A percentile compares a stretch with the other conserved stretches of the same genome.
These are phyloP conservation scores for Sebastes umbrosus DNA, from an alignment of 2,797 vertebrate species.

Conservation along the genomic window DNA sequence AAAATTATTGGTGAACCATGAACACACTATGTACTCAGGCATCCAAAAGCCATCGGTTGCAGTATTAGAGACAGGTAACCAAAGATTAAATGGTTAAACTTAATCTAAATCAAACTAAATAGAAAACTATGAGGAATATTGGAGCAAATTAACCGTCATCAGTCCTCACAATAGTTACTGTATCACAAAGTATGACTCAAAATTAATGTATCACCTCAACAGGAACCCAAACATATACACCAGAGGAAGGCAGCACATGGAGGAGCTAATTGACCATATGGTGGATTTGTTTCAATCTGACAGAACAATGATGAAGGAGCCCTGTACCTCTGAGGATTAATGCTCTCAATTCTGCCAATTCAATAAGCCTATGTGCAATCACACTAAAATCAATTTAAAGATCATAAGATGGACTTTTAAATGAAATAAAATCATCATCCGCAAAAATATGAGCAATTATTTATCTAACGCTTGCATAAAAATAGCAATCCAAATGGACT, in stretches of 20 bases:
- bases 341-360: neutral
- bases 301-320: neutral
- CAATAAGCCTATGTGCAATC: neutral
- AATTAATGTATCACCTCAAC: neutral
- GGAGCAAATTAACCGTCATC: neutral
- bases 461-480: neutral
- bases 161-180: neutral
- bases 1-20: neutral
- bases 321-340: neutral
- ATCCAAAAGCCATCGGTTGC: neutral
- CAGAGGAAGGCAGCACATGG: neutral
- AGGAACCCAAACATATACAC: neutral
- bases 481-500: neutral
- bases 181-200: neutral
- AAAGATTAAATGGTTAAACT: neutral
- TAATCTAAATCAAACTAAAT: neutral
- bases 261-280: conserved; percentile 11
- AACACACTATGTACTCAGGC: neutral
- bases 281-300: neutral
- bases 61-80: neutral
- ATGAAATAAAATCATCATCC: neutral
- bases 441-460: neutral
- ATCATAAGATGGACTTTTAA: neutral
- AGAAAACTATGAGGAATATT: neutral
- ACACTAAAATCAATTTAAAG: neutral